Percentiles rank a stretch among this genome's conserved stretches.
Conservation (phyloP, 2,888 invertebrate genomes). For the Boloria euphrosyne region DNA sequence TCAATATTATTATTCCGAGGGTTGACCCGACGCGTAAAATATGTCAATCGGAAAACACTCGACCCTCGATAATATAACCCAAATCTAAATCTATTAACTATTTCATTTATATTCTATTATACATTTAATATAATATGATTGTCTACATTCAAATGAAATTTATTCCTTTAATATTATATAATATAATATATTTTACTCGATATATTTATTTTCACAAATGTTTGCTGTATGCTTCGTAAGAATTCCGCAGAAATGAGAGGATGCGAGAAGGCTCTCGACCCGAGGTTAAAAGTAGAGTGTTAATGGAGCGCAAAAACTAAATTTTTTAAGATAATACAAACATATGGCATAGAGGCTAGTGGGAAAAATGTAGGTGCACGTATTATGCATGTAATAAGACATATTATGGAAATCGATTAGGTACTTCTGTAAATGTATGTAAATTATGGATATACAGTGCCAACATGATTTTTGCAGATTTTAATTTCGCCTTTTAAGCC, state of each 20-base stretch:
- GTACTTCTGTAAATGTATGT: too few species aligned
- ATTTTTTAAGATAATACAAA: slow-evolving; percentile 31
- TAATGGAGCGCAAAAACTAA: slow-evolving; percentile 34
- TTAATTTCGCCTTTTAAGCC: too few species aligned
- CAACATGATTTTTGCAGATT: too few species aligned
- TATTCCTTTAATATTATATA: too few species aligned
- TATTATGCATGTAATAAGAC: too few species aligned
- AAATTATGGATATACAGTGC: too few species aligned
- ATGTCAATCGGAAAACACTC: slow-evolving; percentile 23
- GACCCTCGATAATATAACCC: slow-evolving; percentile 5
- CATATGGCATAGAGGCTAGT: slow-evolving; percentile 11
- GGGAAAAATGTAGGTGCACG: not conserved
- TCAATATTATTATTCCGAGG: slow-evolving; percentile 14
- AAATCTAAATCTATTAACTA: slow-evolving; percentile 11
- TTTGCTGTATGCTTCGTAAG: slow-evolving; percentile 56
- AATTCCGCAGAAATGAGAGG: slow-evolving; percentile 77
- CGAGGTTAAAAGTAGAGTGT: slow-evolving; percentile 56
- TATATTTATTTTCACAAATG: slow-evolving; percentile 12
- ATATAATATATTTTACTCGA: not conserved
- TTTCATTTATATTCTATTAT: not conserved
- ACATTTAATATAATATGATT: not conserved
- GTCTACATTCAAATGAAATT: not conserved
- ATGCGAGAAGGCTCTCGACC: slow-evolving; percentile 66
- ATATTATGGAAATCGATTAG: too few species aligned
- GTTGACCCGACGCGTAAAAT: slow-evolving; percentile 20